Conservation (phyloP, 2,113 vertebrate species). For the Diphyllodes magnificus region DNA sequence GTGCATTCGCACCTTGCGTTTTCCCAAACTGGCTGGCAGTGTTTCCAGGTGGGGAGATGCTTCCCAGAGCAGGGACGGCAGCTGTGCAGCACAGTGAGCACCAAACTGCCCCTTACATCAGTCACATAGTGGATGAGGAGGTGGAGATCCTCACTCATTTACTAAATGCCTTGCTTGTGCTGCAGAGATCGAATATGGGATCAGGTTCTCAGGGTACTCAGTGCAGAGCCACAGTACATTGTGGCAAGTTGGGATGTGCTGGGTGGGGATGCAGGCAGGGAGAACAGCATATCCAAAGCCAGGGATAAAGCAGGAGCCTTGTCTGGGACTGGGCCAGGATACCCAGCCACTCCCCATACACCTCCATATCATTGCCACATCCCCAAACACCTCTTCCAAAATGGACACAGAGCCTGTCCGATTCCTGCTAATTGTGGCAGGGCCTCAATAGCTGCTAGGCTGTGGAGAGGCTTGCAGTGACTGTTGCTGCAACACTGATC, state of each 20-base stretch:
- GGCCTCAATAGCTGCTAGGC: neutral
- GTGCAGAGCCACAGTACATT: neutral
- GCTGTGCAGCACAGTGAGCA: accelerated
- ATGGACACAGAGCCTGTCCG: neutral
- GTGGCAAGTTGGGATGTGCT: neutral
- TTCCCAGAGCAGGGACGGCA: neutral
- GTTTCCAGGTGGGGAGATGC: neutral
- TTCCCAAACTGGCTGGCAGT: neutral
- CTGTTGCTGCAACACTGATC: neutral
- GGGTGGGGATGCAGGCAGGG: neutral
- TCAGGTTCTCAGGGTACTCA: accelerated
- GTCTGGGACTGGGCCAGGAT: neutral
- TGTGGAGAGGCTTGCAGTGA: neutral
- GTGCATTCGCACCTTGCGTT: neutral
- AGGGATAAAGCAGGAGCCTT: neutral
- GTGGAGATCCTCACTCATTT: neutral
- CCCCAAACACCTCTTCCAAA: neutral
- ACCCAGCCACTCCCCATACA: neutral
- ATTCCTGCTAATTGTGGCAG: neutral
- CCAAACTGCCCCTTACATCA: neutral
- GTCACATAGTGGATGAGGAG: neutral
- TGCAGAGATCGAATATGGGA: accelerated
- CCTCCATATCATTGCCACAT: neutral
- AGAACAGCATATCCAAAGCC: neutral
- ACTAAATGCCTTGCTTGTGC: neutral